Evolutionary conservation across 2,797 vertebrate species (phyloP), one percentile per base, ranked within the genome.

Genomic region (Corythornis leucogaster): DNA sequence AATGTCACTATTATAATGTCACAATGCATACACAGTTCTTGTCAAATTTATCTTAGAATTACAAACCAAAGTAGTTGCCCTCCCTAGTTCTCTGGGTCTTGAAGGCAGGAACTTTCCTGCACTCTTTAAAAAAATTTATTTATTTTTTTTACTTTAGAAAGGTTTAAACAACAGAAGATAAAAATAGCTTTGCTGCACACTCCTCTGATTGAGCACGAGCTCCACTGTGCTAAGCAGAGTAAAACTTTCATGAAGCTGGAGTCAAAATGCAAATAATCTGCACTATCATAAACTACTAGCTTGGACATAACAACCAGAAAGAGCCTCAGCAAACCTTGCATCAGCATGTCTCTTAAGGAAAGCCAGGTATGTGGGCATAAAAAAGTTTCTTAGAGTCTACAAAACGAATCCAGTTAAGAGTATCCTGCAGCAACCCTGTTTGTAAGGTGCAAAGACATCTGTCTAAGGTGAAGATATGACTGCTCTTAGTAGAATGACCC

Each of bases 281-380:
- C 15, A 73, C 66, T 84, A 81, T 69, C 13, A 51, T 5, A 75
- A 33, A 28, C 40, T 61, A 21, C 16, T 51, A 76, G 8, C 15
- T 50, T 58, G 22, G 8, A 62, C 12, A 6, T 28, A 68, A 66
- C 3, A 48, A 55, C 61, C 63, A 81, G 46, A 51, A 89, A 74
- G 4, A 66, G 3, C 20, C n/a, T 11, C 59, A 69, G 80, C 51
- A 90, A 43, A 67, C 21, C 21, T 63, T 69, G 31, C 33, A 64
- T 33, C 33, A 86, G 20, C 5, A 20, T 11, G 21, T 11, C 38
- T 71, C 35, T 61, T 73, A 81, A 66, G 8, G 26, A 55, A 50
- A 84, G 38, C 11, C 38, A 57, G 12, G 35, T 31, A 69, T 0
- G 0, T 15, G 22, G 11, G 31, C 17, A 35, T 22, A 38, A 28